Evolutionary conservation across 2,797 vertebrate genomes (phyloP).

Genomic region (Notolepis coatsorum): DNA sequence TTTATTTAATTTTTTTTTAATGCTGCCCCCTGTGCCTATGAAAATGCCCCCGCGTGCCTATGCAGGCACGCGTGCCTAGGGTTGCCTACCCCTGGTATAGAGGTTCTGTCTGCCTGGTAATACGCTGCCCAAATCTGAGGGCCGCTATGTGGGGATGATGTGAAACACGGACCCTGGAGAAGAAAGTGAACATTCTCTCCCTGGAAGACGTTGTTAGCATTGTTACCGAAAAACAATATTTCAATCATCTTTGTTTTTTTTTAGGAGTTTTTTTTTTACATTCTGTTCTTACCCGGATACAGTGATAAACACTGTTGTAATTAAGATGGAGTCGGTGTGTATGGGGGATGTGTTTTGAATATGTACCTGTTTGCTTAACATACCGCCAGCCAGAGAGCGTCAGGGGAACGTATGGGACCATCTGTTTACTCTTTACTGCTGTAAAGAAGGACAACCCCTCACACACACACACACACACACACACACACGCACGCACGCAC

Average conservation of each 20-base stretch:
- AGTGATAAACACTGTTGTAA: too few species aligned
- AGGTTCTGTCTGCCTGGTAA: conserved; percentile 36
- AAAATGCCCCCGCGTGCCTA: too few species aligned
- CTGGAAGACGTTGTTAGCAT: conserved; percentile 7
- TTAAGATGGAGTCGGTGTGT: too few species aligned
- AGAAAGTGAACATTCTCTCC: conserved; percentile 6
- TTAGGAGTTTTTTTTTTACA: too few species aligned
- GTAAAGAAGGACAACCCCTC: conserved; percentile 10
- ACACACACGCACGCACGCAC: conserved; percentile 1
- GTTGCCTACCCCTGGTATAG: conserved; percentile 41
- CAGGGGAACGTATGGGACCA: conserved; percentile 1
- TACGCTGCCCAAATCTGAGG: conserved; percentile 14
- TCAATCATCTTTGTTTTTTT: too few species aligned
- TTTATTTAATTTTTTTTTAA: too few species aligned
- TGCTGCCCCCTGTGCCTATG: too few species aligned
- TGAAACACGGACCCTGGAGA: too few species aligned
- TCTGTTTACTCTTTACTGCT: conserved; percentile 24
- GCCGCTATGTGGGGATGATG: conserved; percentile 2
- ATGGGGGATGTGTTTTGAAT: not conserved
- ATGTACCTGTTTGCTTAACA: conserved; percentile 9
- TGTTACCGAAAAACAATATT: conserved; percentile 5
- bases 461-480: conserved; percentile 1
- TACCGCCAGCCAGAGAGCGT: conserved; percentile 14
- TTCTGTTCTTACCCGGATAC: too few species aligned
- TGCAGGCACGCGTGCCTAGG: too few species aligned